Conservation (phyloP, 92 coral and sea anemone genomes). For the Siderastrea radians region DNA sequence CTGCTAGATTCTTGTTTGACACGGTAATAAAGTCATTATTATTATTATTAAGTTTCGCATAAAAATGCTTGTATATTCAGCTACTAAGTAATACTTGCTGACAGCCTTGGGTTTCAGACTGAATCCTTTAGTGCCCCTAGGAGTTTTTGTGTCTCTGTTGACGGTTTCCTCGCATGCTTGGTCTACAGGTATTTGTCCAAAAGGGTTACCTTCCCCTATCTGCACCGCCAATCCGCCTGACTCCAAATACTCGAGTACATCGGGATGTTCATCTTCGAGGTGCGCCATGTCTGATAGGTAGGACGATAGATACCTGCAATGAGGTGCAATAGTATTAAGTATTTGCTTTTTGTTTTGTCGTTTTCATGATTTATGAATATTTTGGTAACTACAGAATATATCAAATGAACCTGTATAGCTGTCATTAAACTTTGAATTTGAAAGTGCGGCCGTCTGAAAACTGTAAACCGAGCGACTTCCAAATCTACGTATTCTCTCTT, state of each 20-base stretch:
- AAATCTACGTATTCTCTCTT: neutral
- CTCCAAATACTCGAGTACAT: neutral
- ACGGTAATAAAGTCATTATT: no score
- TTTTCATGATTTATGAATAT: no score
- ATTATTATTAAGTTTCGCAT: no score
- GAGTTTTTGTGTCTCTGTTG: constrained; percentile 46
- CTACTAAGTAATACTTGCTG: constrained; percentile 21
- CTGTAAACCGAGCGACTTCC: neutral
- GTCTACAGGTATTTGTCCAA: constrained; percentile 43
- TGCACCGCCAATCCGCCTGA: constrained; percentile 2
- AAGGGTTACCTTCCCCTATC: constrained; percentile 6
- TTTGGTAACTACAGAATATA: no score
- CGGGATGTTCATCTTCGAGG: constrained; percentile 18
- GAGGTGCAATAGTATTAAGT: no score
- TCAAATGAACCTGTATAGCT: no score
- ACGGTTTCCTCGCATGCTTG: constrained; percentile 42
- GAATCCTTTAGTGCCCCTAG: constrained; percentile 46
- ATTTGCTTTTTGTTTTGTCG: no score
- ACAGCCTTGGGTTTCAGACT: no score
- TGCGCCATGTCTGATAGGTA: constrained; percentile 21
- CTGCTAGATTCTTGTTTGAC: no score
- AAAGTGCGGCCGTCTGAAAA: neutral
- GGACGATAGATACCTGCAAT: constrained; percentile 8
- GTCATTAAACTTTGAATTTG: neutral
- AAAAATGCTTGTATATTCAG: constrained; percentile 34